phyloP scores from a whole-genome alignment of 2,888 invertebrate genomes.

The Drosophila neotestacea region DNA sequence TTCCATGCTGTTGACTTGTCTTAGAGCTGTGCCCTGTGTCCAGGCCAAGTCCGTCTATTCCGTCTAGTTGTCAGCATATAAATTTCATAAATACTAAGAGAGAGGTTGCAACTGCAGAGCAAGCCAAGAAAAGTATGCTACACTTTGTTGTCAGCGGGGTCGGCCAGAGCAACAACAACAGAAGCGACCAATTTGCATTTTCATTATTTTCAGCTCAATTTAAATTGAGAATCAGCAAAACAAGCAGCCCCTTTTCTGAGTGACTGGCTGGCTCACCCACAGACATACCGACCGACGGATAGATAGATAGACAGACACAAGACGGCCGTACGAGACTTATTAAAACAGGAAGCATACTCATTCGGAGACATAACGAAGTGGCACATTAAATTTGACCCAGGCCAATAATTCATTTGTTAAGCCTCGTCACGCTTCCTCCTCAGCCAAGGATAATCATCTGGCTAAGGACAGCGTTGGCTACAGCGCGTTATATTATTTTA shows the following conservation, averaged over 20 bases:
- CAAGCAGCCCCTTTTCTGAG: constrained; percentile 18
- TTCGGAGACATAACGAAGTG: constrained; percentile 59
- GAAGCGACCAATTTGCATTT: constrained; percentile 65
- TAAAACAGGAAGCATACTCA: constrained; percentile 33
- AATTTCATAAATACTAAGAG: constrained; percentile 66
- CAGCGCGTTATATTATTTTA: constrained; percentile 23
- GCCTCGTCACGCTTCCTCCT: constrained; percentile 27
- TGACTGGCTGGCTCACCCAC: constrained; percentile 13
- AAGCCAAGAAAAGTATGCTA: constrained; percentile 40
- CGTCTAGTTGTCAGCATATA: constrained; percentile 51
- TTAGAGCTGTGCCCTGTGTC: constrained; percentile 22
- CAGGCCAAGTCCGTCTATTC: constrained; percentile 12
- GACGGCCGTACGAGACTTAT: constrained; percentile 28
- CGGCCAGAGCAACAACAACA: constrained; percentile 13
- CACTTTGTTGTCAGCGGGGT: constrained; percentile 18
- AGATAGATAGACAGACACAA: constrained; percentile 8
- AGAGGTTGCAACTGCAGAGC: constrained; percentile 51
- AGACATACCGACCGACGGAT: constrained; percentile 1
- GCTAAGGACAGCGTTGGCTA: constrained; percentile 27
- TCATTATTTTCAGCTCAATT: constrained; percentile 76
- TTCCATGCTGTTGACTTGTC: constrained; percentile 69
- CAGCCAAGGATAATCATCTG: constrained; percentile 48
- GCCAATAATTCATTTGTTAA: constrained; percentile 75
- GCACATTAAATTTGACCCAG: constrained; percentile 72
- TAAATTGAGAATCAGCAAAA: constrained; percentile 42